Conservation (phyloP, 1,140 invertebrate genomes). For the Drosophila eugracilis region DNA sequence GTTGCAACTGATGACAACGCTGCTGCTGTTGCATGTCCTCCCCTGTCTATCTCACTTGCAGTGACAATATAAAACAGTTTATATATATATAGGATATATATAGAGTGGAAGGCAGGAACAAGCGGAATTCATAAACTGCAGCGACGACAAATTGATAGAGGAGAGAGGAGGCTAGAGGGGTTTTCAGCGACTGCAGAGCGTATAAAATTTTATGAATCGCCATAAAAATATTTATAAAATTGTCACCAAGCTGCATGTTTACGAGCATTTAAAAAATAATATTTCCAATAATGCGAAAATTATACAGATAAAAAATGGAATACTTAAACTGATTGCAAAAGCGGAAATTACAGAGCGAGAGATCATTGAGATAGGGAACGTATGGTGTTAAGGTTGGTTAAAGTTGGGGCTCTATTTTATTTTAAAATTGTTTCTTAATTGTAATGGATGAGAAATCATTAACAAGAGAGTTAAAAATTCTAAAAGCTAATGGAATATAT, state of each 20-base stretch:
- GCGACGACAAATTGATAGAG: conserved; percentile 76
- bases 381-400: conserved; percentile 22
- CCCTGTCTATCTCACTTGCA: conserved; percentile 45
- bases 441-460: too few species aligned
- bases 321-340: conserved; percentile 30
- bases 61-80: conserved; percentile 65
- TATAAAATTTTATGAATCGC: conserved; percentile 82
- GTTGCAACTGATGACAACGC: conserved; percentile 78
- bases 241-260: conserved; percentile 69
- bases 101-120: conserved; percentile 17
- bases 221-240: conserved; percentile 82
- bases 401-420: not conserved
- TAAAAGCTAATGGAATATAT: not conserved
- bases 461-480: too few species aligned
- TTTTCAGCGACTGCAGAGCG: conserved; percentile 25
- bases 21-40: conserved; percentile 47
- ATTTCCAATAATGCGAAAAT: conserved; percentile 70
- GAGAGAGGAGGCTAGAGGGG: conserved; percentile 11
- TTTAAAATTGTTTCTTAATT: not conserved
- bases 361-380: conserved; percentile 25
- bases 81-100: not conserved
- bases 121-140: conserved; percentile 72
- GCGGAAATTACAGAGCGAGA: conserved; percentile 54
- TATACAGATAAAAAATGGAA: conserved; percentile 46
- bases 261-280: conserved; percentile 73